Conservation (phyloP, 2,113 vertebrate species). For the Coryphaenoides rupestris region DNA sequence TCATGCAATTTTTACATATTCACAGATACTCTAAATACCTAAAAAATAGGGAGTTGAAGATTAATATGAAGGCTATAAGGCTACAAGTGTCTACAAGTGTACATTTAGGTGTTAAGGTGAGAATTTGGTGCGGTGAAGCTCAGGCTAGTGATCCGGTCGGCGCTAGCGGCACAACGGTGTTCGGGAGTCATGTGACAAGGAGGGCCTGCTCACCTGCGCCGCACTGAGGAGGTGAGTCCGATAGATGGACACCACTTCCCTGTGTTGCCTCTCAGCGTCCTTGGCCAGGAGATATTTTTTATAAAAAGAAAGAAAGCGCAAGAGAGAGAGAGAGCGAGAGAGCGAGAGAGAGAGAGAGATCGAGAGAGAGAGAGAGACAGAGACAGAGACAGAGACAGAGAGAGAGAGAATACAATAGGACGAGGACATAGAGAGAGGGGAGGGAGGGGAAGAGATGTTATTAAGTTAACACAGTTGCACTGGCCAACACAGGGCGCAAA, state of each 20-base stretch:
- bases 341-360: not conserved
- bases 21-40: too few relatives aligned
- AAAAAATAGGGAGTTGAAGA: too few relatives aligned
- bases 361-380: not conserved
- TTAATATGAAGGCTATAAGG: too few relatives aligned
- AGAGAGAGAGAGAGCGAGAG: constrained; percentile 2
- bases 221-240: constrained; percentile 95
- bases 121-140: too few relatives aligned
- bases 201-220: constrained; percentile 91
- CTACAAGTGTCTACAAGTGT: too few relatives aligned
- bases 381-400: not conserved
- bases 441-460: not conserved
- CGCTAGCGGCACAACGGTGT: too few relatives aligned
- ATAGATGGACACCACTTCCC: constrained; percentile 93
- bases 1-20: too few relatives aligned
- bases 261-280: constrained; percentile 92
- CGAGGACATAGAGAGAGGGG: constrained; percentile 2
- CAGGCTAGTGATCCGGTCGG: too few relatives aligned
- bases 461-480: too few relatives aligned
- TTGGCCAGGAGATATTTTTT: constrained; percentile 55
- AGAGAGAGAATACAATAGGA: not conserved
- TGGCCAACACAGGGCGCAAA: too few relatives aligned
- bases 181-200: too few relatives aligned
- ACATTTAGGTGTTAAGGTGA: too few relatives aligned
- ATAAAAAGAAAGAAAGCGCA: not conserved